A percentile compares a stretch with the other conserved stretches of the same genome.
Conservation (phyloP, 2,797 vertebrate species). For the Loris lydekkerianus region DNA sequence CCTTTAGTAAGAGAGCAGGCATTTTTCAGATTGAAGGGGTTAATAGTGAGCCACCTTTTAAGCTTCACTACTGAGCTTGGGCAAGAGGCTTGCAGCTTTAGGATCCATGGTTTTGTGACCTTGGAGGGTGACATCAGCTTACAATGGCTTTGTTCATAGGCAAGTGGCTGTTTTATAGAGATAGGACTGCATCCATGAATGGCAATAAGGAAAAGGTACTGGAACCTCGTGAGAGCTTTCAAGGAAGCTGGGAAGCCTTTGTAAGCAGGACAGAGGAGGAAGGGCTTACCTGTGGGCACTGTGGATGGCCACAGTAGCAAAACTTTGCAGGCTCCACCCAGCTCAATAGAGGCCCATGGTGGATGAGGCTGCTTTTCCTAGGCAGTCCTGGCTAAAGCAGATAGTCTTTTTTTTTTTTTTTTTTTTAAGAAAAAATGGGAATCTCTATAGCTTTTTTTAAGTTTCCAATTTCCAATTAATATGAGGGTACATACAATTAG, state of each 20-base stretch:
- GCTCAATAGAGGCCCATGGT: neutral
- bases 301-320: neutral
- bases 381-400: neutral
- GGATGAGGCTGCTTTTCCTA: neutral
- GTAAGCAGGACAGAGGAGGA: neutral
- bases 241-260: neutral
- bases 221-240: neutral
- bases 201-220: neutral
- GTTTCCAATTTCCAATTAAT: too few species aligned
- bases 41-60: neutral
- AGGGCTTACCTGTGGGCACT: accelerated
- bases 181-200: too few species aligned
- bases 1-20: neutral
- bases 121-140: neutral
- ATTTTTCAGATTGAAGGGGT: neutral
- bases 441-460: neutral
- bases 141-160: neutral
- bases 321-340: neutral
- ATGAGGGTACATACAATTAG: too few species aligned
- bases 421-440: neutral
- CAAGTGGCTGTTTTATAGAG: neutral
- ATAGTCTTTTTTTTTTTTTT: neutral
- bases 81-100: neutral
- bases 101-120: neutral
- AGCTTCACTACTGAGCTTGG: neutral